Base-by-base conservation (phyloP, 1,140 invertebrate genomes). In the Camponotus pennsylvanicus region DNA sequence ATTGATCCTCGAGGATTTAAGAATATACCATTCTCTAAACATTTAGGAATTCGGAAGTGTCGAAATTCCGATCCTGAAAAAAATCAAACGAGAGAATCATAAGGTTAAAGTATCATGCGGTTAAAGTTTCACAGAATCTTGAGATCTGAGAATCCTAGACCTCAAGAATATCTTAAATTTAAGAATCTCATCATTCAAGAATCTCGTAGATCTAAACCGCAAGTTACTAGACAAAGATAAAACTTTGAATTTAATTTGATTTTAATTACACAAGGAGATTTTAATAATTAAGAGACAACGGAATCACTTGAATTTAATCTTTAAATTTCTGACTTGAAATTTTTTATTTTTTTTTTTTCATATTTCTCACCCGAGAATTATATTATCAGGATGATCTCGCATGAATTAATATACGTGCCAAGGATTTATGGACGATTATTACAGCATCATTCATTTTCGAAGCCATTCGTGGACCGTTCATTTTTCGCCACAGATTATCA, bases 401-500 rank as follows among this genome's bases (percentile, higher is more conserved):
- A 6, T 2, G 27, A 82, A 34, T 70, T 70, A 42, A 57, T 21
- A 18, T 13, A 21, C 45, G 9, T 8, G 45, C 45, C 66, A 67
- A 55, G 8, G 7, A 34, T 73, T 3, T n/a, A 34, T 15, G 52
- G 1, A 6, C 11, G 9, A 82, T 82, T 57, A 82, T 82, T 61
- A 45, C 13, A 5, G 18, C 18, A 83, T 80, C 6, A 13, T 55
- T 2, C 55, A 52, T 76, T 76, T 86, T 70, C 69, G 34, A 73
- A 75, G 63, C 40, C 45, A 11, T 55, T 88, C 15, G 37, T 70
- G 13, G 49, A 59, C 32, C 42, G 75, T 75, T 59, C 63, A 87
- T 91, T 89, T 90, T 87, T 87, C 67, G 37, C 32, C 55, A 32
- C 57, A 69, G 70, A 91, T 91, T 89, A 79, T 88, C 52, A 66